A percentile compares a stretch with the other conserved stretches of the same genome.
phyloP scores from a whole-genome alignment of 1,140 invertebrate species.

The Lepidurus apus region DNA sequence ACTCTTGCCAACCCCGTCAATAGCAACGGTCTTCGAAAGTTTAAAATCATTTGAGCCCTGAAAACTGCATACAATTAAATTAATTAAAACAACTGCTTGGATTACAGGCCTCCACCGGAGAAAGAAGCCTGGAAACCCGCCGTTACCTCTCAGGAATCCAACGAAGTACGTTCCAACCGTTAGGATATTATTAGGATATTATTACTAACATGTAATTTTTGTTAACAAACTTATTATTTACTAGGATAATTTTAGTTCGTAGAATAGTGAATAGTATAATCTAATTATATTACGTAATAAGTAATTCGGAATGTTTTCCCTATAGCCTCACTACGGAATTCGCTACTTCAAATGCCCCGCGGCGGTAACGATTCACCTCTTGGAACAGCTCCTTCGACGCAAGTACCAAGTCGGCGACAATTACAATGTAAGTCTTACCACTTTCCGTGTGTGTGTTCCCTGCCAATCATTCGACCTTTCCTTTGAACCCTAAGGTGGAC shows the following conservation, averaged over 20 bases:
- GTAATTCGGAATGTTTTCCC: neutral
- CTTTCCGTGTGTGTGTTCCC: too few species aligned
- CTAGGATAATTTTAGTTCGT: too few species aligned
- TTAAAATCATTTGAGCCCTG: too few species aligned
- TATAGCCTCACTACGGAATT: conserved; percentile 5
- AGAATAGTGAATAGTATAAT: too few species aligned
- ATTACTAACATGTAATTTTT: neutral
- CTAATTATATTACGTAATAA: too few species aligned
- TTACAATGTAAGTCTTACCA: conserved; percentile 6
- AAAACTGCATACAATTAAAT: neutral
- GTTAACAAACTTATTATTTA: too few species aligned
- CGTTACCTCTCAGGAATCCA: neutral
- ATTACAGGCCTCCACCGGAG: neutral
- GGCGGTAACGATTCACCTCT: conserved; percentile 30
- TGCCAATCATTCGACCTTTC: too few species aligned
- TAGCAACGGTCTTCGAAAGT: too few species aligned
- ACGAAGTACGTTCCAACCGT: neutral
- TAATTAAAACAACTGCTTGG: neutral
- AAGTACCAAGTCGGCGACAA: conserved; percentile 32
- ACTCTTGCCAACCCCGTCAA: too few species aligned
- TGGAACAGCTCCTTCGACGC: conserved; percentile 30
- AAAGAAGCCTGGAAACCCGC: conserved; percentile 2
- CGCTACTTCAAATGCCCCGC: conserved; percentile 34
- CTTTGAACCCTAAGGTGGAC: neutral
- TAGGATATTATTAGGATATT: neutral